Conservation (phyloP, 2,888 invertebrate species). For the Eupithecia exiguata region DNA sequence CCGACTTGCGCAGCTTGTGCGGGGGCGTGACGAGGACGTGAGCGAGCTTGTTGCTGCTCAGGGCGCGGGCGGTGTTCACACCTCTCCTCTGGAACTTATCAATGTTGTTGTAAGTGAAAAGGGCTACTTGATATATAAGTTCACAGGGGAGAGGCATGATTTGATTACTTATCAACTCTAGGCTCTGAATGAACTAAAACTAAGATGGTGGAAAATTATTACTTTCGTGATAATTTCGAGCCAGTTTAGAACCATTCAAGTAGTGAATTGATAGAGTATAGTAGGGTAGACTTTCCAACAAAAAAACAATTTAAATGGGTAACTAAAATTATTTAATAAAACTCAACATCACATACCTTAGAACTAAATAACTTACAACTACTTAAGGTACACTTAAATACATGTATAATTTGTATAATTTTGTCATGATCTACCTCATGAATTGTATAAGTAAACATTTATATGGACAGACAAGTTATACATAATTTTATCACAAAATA, state of each 20-base stretch:
- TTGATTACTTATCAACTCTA: too few species aligned
- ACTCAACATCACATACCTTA: slow-evolving; percentile 73
- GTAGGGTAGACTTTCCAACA: neutral
- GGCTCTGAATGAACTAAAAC: too few species aligned
- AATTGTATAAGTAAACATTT: slow-evolving; percentile 40
- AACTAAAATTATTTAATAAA: slow-evolving; percentile 76
- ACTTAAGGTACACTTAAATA: slow-evolving; percentile 37
- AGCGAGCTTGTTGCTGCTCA: too few species aligned
- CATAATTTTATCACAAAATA: slow-evolving; percentile 35
- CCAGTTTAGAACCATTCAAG: neutral
- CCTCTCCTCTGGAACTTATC: too few species aligned
- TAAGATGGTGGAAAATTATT: too few species aligned
- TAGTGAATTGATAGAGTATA: too few species aligned
- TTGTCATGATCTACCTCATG: slow-evolving; percentile 30
- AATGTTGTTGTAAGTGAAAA: too few species aligned
- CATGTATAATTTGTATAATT: slow-evolving; percentile 39
- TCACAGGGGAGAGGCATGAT: too few species aligned
- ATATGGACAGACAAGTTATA: slow-evolving; percentile 27
- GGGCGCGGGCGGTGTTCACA: too few species aligned
- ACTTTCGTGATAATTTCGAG: neutral
- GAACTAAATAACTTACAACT: slow-evolving; percentile 48
- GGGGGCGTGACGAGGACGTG: too few species aligned
- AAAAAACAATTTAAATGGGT: slow-evolving; percentile 52
- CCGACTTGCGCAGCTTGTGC: too few species aligned
- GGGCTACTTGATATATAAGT: too few species aligned